These are phyloP conservation scores for Vanacampus margaritifer DNA, from an alignment of 2,113 vertebrate species.

Conservation along the genomic window DNA sequence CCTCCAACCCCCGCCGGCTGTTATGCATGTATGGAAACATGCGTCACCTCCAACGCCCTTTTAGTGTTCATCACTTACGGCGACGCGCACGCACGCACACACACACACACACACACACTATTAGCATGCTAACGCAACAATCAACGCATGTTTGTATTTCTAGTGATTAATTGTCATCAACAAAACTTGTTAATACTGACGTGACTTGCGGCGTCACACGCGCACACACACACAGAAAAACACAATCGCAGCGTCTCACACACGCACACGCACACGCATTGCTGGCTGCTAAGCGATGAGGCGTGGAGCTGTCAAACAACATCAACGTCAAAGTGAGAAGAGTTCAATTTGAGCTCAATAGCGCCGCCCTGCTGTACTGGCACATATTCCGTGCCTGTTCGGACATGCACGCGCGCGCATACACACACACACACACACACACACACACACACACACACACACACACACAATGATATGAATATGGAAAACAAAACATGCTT, in stretches of 20 bases:
- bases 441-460: no score
- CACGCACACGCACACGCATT: constrained; percentile 14
- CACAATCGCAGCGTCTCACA: neutral
- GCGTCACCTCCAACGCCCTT: neutral
- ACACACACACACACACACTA: neutral
- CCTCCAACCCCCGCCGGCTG: neutral
- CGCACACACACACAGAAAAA: neutral
- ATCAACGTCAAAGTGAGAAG: constrained; percentile 33
- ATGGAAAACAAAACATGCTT: no score
- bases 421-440: no score
- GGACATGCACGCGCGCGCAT: neutral
- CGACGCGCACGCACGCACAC: constrained; percentile 16
- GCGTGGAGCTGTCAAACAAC: constrained; percentile 43
- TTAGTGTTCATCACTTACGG: neutral
- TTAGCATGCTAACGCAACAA: neutral
- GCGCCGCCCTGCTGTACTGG: constrained; percentile 41
- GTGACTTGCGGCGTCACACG: neutral
- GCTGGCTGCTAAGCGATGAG: constrained; percentile 39
- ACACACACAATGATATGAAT: no score
- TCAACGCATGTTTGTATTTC: neutral
- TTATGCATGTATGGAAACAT: neutral
- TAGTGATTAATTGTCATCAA: neutral
- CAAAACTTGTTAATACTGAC: neutral
- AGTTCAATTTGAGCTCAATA: constrained; percentile 2
- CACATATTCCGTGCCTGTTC: neutral